Evolutionary conservation across 2,888 invertebrate genomes (phyloP), one percentile per base, ranked within the genome.

Genomic region (Clivina fossor): DNA sequence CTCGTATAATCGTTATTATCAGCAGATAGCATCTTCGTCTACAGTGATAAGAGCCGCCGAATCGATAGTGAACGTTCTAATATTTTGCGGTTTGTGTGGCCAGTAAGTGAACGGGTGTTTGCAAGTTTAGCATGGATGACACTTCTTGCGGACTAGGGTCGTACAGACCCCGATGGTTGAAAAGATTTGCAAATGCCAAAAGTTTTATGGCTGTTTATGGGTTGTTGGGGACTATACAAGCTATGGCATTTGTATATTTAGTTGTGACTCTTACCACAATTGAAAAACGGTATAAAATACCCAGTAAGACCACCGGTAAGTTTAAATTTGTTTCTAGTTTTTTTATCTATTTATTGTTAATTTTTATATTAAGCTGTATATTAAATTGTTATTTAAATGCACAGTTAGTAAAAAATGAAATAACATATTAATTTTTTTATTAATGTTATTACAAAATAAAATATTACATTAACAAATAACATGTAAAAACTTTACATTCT

Each of bases 241-340:
- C 82, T 47, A 84, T 83, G 80, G 78, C 82, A 16, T 82, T 80
- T 65, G 78, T 84, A 66, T 85, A 85, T 65, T 82, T 82, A 63
- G 75, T 80, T 4, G 83, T 84, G 9, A 83, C 82, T 8, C 71
- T 85, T 60, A 83, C 83, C 46, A 84, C 85, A 3, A 71, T 85
- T 65, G 85, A 85, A 65, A 84, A 82, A 64, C 74, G 84, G 60
- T 85, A 84, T 69, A 83, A 83, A 70, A 83, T 85, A 64, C 82
- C 83, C 30, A 84, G 84, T 64, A 79, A 79, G 67, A 83, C 82
- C 13, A 82, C 83, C 65, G 85, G 85, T 84, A 66, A 73, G 46
- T 4, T n/a, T n/a, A n/a, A n/a, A n/a, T n/a, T n/a, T n/a, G n/a
- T n/a, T n/a, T n/a, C n/a, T n/a, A n/a, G n/a, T n/a, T n/a, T n/a